A percentile compares a stretch with the other conserved stretches of the same genome.
Conservation (phyloP, 2,888 invertebrate species). For the Eupithecia tripunctaria region DNA sequence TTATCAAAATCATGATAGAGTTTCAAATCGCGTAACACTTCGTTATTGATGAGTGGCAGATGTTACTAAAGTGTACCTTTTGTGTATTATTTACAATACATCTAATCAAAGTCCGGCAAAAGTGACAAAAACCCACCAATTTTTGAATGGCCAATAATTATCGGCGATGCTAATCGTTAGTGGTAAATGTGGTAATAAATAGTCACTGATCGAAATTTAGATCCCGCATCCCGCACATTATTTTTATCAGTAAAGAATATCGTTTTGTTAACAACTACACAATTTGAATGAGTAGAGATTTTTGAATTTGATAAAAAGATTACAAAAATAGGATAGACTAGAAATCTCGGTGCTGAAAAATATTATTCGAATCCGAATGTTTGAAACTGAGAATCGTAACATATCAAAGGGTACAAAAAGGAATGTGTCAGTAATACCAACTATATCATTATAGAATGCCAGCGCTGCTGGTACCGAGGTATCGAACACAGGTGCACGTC, state of each 20-base stretch:
- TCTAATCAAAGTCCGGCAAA: constrained; percentile 69
- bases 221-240: constrained; percentile 33
- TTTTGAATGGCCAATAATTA: constrained; percentile 57
- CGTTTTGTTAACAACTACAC: background rate
- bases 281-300: background rate
- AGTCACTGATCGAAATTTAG: constrained; percentile 54
- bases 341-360: background rate
- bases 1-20: constrained; percentile 45
- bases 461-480: constrained; percentile 50
- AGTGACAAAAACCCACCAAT: constrained; percentile 61
- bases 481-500: constrained; percentile 77
- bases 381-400: background rate
- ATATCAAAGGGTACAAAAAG: constrained; percentile 3
- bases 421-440: constrained; percentile 48
- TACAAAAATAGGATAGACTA: background rate
- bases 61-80: constrained; percentile 58
- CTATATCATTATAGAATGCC: constrained; percentile 55
- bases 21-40: constrained; percentile 60
- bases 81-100: constrained; percentile 72
- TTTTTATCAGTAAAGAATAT: background rate
- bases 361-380: background rate
- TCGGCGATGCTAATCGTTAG: constrained; percentile 49
- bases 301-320: background rate
- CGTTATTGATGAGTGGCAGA: constrained; percentile 51
- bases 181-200: constrained; percentile 51